Base-by-base conservation (phyloP, 1,140 invertebrate genomes). In the Penaeus vannamei region DNA sequence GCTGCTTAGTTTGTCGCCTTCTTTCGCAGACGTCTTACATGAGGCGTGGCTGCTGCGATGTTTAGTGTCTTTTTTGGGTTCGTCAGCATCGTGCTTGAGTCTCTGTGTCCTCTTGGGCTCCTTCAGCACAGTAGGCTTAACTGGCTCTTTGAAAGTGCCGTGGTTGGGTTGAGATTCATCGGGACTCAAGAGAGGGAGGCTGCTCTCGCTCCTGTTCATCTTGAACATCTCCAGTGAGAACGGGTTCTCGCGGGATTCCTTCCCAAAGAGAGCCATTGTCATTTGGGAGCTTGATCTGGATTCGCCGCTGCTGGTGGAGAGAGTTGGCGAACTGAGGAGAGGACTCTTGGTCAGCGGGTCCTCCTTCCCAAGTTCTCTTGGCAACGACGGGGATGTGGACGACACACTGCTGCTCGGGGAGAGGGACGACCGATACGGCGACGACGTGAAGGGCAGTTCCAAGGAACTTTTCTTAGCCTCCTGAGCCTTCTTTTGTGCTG, bases 201-300 rank as follows among this genome's bases (percentile, higher is more conserved):
- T 90, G 53, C 90, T 90, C 62, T 90, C 90, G 36, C 90, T 90
- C 46, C 90, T 80, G 69, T 83, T 87, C 90, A 90, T 84, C 53
- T 84, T 89, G 72, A 89, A 89, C 82, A 89, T 64, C 17, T 89
- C 87, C 29, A 89, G 69, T 17, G 87, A 89, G 72, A 89, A 89
- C 20, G 87, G 87, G 53, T 60, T 72, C n/a, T 89, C 87, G 42
- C 87, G 29, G 14, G 72, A 76, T 29, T 76, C 72, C 72, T 36
- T 17, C 29, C 72, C 29, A 53, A 89, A 89, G n/a, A 89, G 80
- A 62, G 87, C 84, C 82, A 89, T 89, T 10, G 87, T 83, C 42
- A 83, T 69, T 60, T 89, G 82, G 62, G 87, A 76, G 10, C 82
- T 81, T 32, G 87, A 89, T 26, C 87, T 69, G 36, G 87, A 89